Base-by-base conservation (phyloP, 2,888 invertebrate genomes). In the Hecatera dysodea region DNA sequence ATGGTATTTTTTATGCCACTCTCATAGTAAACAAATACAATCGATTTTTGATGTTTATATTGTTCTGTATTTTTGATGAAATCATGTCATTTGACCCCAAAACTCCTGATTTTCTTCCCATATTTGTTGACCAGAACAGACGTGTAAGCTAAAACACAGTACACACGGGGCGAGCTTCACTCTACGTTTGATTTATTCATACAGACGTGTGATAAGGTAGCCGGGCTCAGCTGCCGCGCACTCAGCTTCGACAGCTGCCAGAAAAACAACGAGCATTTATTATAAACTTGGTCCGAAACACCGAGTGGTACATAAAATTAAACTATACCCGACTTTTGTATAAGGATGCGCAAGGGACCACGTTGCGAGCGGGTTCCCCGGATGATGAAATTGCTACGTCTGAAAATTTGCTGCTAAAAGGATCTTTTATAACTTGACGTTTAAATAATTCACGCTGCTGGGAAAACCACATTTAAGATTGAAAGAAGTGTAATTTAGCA, bases 161-260 rank as follows among this genome's bases (percentile, higher is more conserved):
- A 19, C 42, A 76, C 44, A 59, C 22, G 67, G 62, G 57, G 69
- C 70, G 29, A 62, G 78, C 81, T 84, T 78, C 75, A 67, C 71
- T 75, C 78, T 67, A 63, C 65, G 53, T 81, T 86, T 90, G 88
- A 90, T 90, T 90, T 90, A 90, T 90, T 90, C 88, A 90, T 87
- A 76, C 76, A 68, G 67, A 80, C 81, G 86, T 81, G 86, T 87
- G 87, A 85, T 86, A 86, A 84, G 87, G 86, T 78, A 81, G 66
- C 78, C 65, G 67, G 77, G 82, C 74, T 72, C 90, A 89, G 90
- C 88, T 89, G 89, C 69, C 77, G 85, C 83, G 72, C 79, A 86
- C 81, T 87, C 86, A 87, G 88, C 86, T 86, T 87, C 87, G 86
- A 88, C 86, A 88, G 87, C 84, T 84, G 87, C 67, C 72, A 77